phyloP scores from a whole-genome alignment of 92 coral and sea anemone species.

The Montipora capitata region DNA sequence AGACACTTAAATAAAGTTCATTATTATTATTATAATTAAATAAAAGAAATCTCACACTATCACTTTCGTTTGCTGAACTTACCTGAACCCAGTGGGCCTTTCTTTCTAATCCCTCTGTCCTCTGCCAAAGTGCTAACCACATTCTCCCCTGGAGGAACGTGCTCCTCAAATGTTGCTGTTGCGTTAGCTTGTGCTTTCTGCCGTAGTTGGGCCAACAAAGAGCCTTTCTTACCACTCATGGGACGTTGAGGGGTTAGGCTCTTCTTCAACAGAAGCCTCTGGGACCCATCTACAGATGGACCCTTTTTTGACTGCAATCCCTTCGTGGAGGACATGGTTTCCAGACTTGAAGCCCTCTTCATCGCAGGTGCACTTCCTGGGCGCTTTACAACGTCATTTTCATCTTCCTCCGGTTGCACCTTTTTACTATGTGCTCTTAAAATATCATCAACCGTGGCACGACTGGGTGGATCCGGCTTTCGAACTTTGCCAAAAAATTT shows the following conservation, averaged over 20 bases:
- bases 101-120: constrained; percentile 6
- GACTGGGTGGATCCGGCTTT: constrained; percentile 55
- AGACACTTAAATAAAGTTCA: too few relatives aligned
- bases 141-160: constrained; percentile 58
- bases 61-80: not conserved
- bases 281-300: constrained; percentile 32
- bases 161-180: constrained; percentile 76
- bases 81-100: constrained; percentile 39
- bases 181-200: constrained; percentile 49
- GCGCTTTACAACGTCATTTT: constrained; percentile 4
- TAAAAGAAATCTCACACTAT: not conserved
- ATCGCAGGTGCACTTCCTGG: constrained; percentile 30
- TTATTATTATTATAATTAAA: too few relatives aligned
- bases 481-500: constrained; percentile 12
- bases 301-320: not conserved
- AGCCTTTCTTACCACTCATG: constrained; percentile 57
- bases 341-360: constrained; percentile 54
- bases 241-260: constrained; percentile 79
- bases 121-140: constrained; percentile 18
- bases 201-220: constrained; percentile 41
- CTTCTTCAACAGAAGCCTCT: constrained; percentile 23
- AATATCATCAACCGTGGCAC: constrained; percentile 12
- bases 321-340: constrained; percentile 22
- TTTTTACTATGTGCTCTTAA: not conserved
- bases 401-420: constrained; percentile 13